These are phyloP conservation scores for cattle (Bos taurus) DNA, from an alignment of 2,113 vertebrate genomes.

Conservation along the genomic window DNA sequence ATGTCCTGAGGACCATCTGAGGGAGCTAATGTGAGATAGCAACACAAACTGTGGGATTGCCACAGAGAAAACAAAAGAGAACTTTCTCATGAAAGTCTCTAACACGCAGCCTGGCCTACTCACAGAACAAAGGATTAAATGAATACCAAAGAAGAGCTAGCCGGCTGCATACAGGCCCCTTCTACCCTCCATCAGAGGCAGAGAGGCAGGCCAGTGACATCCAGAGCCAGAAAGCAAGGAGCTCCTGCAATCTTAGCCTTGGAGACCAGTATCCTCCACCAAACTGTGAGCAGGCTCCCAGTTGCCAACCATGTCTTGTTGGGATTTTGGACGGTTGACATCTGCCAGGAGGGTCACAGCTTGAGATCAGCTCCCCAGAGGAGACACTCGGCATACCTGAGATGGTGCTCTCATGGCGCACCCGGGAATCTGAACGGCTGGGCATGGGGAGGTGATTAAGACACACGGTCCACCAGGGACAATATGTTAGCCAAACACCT, in stretches of 20 bases:
- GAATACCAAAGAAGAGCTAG: background rate
- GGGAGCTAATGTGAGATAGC: background rate
- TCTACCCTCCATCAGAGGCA: background rate
- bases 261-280: background rate
- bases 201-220: background rate
- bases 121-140: background rate
- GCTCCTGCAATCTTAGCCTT: background rate
- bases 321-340: fast-evolving
- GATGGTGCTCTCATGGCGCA: background rate
- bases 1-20: background rate
- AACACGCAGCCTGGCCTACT: background rate
- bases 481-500: background rate
- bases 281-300: background rate
- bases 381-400: background rate
- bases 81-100: background rate
- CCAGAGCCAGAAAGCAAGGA: background rate
- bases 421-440: fast-evolving
- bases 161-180: background rate
- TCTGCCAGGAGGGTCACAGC: background rate
- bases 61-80: background rate
- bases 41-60: background rate
- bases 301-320: background rate
- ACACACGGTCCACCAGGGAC: background rate
- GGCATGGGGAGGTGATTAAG: background rate
- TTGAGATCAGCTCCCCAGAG: background rate